These are phyloP conservation scores for Aphidius ervi DNA, from an alignment of 1,140 invertebrate genomes.

Conservation along the genomic window DNA sequence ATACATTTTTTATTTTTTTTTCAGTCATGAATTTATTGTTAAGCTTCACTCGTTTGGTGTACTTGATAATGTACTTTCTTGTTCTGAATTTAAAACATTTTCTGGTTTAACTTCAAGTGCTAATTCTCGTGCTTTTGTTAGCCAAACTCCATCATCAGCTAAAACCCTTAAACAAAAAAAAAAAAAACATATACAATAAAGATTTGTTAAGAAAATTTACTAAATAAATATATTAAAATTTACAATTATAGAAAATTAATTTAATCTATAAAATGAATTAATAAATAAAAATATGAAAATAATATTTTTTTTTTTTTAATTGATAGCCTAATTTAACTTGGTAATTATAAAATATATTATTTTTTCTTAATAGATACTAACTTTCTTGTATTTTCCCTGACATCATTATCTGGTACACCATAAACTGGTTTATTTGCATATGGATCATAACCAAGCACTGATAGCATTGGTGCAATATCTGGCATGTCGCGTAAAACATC, in stretches of 20 bases:
- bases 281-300: too few species aligned
- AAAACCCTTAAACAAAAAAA: conserved; percentile 39
- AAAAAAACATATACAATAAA: too few species aligned
- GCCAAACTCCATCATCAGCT: conserved; percentile 45
- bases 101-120: conserved; percentile 18
- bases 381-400: conserved; percentile 73
- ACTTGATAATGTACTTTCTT: too few species aligned
- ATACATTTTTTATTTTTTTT: too few species aligned
- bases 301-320: too few species aligned
- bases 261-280: too few species aligned
- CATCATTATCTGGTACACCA: conserved; percentile 78
- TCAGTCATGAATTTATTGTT: too few species aligned
- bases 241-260: too few species aligned
- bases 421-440: conserved; percentile 91
- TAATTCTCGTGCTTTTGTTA: conserved; percentile 42
- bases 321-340: conserved; percentile 3
- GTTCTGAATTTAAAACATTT: too few species aligned
- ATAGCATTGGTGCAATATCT: conserved; percentile 88
- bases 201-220: too few species aligned
- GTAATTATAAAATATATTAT: conserved; percentile 9
- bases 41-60: too few species aligned
- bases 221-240: too few species aligned
- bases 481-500: conserved; percentile 90
- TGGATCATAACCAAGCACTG: conserved; percentile 89
- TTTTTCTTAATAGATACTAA: conserved; percentile 22